Base-by-base conservation (phyloP, 2,797 vertebrate species). In the Tapirus indicus region DNA sequence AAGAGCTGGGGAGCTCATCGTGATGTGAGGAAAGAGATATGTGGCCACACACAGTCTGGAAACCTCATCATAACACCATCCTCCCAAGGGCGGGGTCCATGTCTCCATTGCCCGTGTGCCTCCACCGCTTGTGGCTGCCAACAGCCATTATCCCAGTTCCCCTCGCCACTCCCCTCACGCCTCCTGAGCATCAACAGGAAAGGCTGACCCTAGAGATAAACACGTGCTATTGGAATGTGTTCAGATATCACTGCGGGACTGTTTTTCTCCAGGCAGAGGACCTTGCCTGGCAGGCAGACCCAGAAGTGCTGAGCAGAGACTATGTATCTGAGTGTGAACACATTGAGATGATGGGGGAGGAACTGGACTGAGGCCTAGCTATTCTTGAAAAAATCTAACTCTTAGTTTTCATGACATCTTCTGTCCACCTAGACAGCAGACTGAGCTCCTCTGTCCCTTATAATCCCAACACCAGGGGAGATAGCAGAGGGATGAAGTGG, bases 141-240 rank as follows among this genome's bases (percentile, higher is more conserved):
- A 68, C 56, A 84, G 64, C 88, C 75, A 64, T 86, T 66, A 78
- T 64, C 47, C 64, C n/a, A 35, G 4, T 25, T 49, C 47, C 8
- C 5, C 1, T 49, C 5, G 7, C 77, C 0, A 3, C 14, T 80
- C 23, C 80, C 52, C 56, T 7, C 60, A 78, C 6, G 29, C 38
- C 90, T 80, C 91, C 93, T 56, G 77, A 95, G 87, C 91, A 94
- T 44, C 96, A 88, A 79, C 95, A 92, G 96, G 95, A 97, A 97
- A 95, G 97, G 82, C 94, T 96, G 97, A 97, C 95, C 95, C 88
- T 95, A 41, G 94, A 97, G 97, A 96, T 97, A 97, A 97, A 94
- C 69, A 75, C 1, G 11, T 91, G 82, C 89, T 93, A 82, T 78
- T 97, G 97, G 97, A 97, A 97, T 91, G 95, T 93, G 89, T 97